Base-by-base conservation (phyloP, 2,888 invertebrate genomes). In the Pediacus dermestoides region DNA sequence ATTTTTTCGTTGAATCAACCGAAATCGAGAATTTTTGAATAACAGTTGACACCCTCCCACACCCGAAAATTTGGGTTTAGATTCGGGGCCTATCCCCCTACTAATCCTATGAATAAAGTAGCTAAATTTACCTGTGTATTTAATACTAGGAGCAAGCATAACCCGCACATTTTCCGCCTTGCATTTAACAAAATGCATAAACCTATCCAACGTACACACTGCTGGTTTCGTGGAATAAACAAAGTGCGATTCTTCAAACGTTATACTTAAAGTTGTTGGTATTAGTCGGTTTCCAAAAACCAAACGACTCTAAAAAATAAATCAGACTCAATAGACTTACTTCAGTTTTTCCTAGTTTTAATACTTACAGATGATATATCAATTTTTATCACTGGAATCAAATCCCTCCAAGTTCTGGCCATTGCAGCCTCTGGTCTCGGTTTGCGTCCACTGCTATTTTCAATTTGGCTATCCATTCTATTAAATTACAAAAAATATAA, bases 151-250 rank as follows among this genome's bases (percentile, higher is more conserved):
- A n/a, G 93, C 93, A 47, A 97, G 75, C 72, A 95, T 88, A 0
- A 95, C 88, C 74, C 92, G 88, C 46, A 94, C 88, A 70, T 94
- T 96, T 67, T 97, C 96, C 3, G 91, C 88, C 69, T 90, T 89
- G 42, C 88, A 90, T 70, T 93, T 95, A 6, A 90, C 82, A 57
- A 93, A 89, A 69, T 96, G 95, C 92, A 95, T 95, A 53, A 95
- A 88, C 66, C 88, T 82, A 69, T 96, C 96, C 45, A 94, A 76
- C 16, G 87, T 84, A 8, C 94, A 94, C 2, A 92, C 91, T 0
- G 95, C 91, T 3, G 93, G 92, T 67, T 93, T 93, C 4, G 94
- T 94, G 44, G 95, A 93, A 67, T 95, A 96, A 16, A 90, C 85
- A 66, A 94, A 82, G 66, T 93, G 91, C 4, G 91, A 88, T 70